A percentile compares a stretch with the other conserved stretches of the same genome.
These are phyloP conservation scores for Epicampocera succincta DNA, from an alignment of 2,888 invertebrate genomes.

Conservation along the genomic window DNA sequence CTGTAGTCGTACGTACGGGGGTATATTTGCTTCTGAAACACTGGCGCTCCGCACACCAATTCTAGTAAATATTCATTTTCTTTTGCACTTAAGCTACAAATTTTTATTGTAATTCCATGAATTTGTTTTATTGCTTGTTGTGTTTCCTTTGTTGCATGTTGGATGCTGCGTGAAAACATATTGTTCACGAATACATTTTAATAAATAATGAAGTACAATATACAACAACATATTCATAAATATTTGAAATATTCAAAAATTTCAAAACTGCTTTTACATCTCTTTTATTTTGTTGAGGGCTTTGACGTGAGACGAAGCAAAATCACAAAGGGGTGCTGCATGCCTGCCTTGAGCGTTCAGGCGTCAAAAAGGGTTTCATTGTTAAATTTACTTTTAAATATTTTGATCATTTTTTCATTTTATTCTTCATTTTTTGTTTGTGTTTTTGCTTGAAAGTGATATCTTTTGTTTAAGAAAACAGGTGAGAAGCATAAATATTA, in stretches of 20 bases:
- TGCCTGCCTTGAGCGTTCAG: slow-evolving; percentile 32
- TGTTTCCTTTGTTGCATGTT: slow-evolving; percentile 6
- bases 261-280: slow-evolving; percentile 33
- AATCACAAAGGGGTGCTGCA: slow-evolving; percentile 43
- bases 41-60: slow-evolving; percentile 17
- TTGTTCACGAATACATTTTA: slow-evolving; percentile 67
- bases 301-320: slow-evolving; percentile 16
- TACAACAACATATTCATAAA: slow-evolving; percentile 55
- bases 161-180: slow-evolving; percentile 55
- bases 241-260: slow-evolving; percentile 67
- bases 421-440: neutral
- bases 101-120: slow-evolving; percentile 59
- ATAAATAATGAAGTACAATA: slow-evolving; percentile 61
- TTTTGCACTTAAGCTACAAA: slow-evolving; percentile 48
- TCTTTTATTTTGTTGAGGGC: neutral
- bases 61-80: slow-evolving; percentile 29
- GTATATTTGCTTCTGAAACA: neutral
- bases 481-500: slow-evolving; percentile 16
- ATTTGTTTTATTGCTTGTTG: slow-evolving; percentile 21
- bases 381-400: slow-evolving; percentile 21
- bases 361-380: slow-evolving; percentile 44
- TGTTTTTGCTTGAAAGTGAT: slow-evolving; percentile 19
- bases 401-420: slow-evolving; percentile 12
- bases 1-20: neutral
- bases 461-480: slow-evolving; percentile 19